Evolutionary conservation across 2,888 invertebrate species (phyloP).

Genomic region (Tryphoninae sp.): DNA sequence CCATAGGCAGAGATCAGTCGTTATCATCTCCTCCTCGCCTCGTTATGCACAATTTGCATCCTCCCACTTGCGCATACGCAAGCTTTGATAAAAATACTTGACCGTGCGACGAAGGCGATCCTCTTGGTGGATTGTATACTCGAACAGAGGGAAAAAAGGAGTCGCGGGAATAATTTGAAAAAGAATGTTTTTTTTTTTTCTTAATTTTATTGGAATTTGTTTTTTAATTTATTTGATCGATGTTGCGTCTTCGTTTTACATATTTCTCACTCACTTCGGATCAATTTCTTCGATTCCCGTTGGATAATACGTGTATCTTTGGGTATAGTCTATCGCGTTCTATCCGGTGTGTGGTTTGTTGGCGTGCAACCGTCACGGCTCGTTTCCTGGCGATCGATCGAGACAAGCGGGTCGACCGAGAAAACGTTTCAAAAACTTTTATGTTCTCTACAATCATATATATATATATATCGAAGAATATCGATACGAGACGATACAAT

Average conservation of each 20-base stretch:
- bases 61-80: constrained; percentile 17
- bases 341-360: constrained; percentile 24
- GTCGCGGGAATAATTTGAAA: neutral
- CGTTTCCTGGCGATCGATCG: constrained; percentile 60
- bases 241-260: neutral
- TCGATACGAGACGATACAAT: too few species aligned
- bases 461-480: too few species aligned
- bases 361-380: constrained; percentile 60
- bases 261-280: neutral
- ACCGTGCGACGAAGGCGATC: neutral
- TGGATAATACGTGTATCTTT: neutral
- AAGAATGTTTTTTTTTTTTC: constrained; percentile 14
- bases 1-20: constrained; percentile 57
- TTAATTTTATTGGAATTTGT: neutral
- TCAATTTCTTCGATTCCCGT: constrained; percentile 12
- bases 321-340: constrained; percentile 25
- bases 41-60: constrained; percentile 55
- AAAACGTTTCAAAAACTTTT: constrained; percentile 27
- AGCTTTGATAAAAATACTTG: neutral
- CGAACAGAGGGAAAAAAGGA: neutral
- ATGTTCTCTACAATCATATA: neutral
- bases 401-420: constrained; percentile 20
- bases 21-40: constrained; percentile 39
- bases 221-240: neutral
- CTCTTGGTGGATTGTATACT: neutral